Conservation (phyloP, 2,113 vertebrate genomes). For the Menidia beryllina region DNA sequence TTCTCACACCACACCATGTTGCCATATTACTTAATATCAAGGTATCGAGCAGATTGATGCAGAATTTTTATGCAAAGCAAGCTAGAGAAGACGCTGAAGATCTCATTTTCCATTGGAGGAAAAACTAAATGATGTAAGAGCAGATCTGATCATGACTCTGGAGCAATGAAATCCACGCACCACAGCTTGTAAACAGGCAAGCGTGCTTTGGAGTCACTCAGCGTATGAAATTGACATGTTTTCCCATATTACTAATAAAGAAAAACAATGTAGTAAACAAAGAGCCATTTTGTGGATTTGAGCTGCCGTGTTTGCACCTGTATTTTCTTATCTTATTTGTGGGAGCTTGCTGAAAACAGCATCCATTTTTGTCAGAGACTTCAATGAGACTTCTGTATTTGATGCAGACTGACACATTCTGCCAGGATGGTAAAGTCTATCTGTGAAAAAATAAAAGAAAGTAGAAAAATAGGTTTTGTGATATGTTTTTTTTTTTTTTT, state of each 20-base stretch:
- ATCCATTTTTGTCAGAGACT: conserved; percentile 37
- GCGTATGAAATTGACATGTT: conserved; percentile 12
- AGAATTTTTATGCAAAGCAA: too few relatives aligned
- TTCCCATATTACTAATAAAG: conserved; percentile 13
- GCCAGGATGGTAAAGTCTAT: neutral
- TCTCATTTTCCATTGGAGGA: neutral
- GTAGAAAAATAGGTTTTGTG: neutral
- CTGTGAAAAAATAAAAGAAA: too few relatives aligned
- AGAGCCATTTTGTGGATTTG: conserved; percentile 6
- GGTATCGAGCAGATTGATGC: too few relatives aligned
- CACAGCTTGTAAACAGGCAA: neutral
- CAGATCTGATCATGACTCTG: conserved; percentile 6
- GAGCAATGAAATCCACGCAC: neutral
- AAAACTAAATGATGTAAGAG: conserved; percentile 10
- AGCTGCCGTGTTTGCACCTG: conserved; percentile 6
- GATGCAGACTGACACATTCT: conserved; percentile 20
- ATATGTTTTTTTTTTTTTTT: neutral
- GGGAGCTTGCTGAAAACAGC: conserved; percentile 18
- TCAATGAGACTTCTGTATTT: conserved; percentile 34
- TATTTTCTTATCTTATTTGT: neutral
- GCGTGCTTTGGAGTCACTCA: neutral
- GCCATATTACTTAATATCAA: too few relatives aligned
- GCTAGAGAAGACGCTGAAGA: neutral
- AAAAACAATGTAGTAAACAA: too few relatives aligned
- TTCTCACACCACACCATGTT: conserved; percentile 21